phyloP scores from a whole-genome alignment of 2,888 invertebrate species.

The Cyclophora albipunctata region DNA sequence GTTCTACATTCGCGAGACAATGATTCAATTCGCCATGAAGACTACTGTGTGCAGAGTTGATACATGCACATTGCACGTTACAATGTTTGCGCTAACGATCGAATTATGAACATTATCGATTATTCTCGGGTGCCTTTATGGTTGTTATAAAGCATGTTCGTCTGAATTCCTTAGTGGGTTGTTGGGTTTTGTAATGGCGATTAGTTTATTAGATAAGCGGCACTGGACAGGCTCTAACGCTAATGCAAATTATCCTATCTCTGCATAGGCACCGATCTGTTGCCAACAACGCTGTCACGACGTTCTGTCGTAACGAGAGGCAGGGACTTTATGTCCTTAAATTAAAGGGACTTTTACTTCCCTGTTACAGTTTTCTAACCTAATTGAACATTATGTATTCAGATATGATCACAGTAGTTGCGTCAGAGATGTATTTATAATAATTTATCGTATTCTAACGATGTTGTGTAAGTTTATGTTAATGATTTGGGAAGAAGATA shows the following conservation, averaged over 20 bases:
- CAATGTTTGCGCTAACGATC: conserved; percentile 2
- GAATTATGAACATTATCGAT: conserved; percentile 7
- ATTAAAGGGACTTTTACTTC: conserved; percentile 58
- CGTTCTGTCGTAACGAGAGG: conserved; percentile 38
- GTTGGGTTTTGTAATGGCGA: conserved; percentile 33
- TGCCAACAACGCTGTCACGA: conserved; percentile 12
- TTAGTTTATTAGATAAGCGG: conserved; percentile 45
- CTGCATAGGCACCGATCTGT: conserved; percentile 17
- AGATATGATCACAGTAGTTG: conserved; percentile 29
- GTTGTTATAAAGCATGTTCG: conserved; percentile 5
- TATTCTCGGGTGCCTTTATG: conserved; percentile 4
- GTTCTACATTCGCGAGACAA: conserved; percentile 22
- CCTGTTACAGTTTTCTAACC: conserved; percentile 39
- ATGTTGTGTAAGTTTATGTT: too few relatives aligned
- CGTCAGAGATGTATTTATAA: conserved; percentile 3
- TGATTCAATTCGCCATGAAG: conserved; percentile 19
- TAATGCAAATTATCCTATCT: conserved; percentile 41
- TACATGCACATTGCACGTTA: conserved; percentile 6
- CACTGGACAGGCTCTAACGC: conserved; percentile 47
- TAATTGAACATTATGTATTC: conserved; percentile 45
- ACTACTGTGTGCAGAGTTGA: conserved; percentile 10
- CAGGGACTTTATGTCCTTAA: conserved; percentile 43
- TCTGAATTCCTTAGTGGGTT: conserved; percentile 36
- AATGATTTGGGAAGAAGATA: too few relatives aligned
- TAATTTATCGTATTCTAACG: too few relatives aligned